phyloP scores from a whole-genome alignment of 2,888 invertebrate genomes.

The Diloba caeruleocephala region DNA sequence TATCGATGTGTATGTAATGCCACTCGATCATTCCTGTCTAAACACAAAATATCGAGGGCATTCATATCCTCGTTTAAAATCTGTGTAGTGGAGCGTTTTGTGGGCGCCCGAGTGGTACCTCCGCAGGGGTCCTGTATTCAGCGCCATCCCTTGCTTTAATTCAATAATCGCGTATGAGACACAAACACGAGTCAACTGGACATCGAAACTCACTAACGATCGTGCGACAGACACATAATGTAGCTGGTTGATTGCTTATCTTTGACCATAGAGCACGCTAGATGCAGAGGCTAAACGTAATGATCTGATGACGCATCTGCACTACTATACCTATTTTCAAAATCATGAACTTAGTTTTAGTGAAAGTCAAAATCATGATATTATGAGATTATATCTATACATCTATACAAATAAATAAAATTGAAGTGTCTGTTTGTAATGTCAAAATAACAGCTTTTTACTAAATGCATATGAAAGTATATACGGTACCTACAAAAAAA shows the following conservation, averaged over 20 bases:
- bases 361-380: too few relatives aligned
- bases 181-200: constrained; percentile 50
- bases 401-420: too few relatives aligned
- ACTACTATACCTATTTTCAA: too few relatives aligned
- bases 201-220: constrained; percentile 44
- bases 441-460: too few relatives aligned
- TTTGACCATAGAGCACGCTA: constrained; percentile 40
- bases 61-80: constrained; percentile 63
- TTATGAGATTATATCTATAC: too few relatives aligned
- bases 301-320: too few relatives aligned
- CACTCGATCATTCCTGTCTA: constrained; percentile 70
- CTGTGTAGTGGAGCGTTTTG: constrained; percentile 65
- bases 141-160: constrained; percentile 71
- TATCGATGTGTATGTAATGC: constrained; percentile 37
- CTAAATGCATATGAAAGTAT: too few relatives aligned
- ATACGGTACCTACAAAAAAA: too few relatives aligned
- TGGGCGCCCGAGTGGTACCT: constrained; percentile 66
- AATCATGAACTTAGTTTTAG: too few relatives aligned
- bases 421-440: too few relatives aligned
- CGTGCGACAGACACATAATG: constrained; percentile 42
- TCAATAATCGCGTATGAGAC: constrained; percentile 78
- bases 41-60: constrained; percentile 67
- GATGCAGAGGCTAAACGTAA: constrained; percentile 11
- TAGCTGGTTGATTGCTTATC: constrained; percentile 54
- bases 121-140: constrained; percentile 72